Evolutionary conservation across 64 coral and sea anemone genomes (phyloP), one percentile per base, ranked within the genome.

Genomic region (Dendrophyllia cribrosa): DNA sequence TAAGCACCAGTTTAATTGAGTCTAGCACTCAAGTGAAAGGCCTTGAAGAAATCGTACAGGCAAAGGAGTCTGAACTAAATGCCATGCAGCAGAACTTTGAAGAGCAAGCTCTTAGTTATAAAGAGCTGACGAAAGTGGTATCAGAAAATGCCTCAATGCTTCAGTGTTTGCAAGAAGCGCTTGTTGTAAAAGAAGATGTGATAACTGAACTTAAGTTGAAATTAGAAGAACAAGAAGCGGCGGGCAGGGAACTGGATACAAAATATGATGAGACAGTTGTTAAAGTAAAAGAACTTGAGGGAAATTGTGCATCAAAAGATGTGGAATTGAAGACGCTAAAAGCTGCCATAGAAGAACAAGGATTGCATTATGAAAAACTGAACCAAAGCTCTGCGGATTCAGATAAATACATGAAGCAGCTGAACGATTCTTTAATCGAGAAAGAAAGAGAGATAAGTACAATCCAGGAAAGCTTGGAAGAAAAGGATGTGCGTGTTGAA

Each of bases 141-240:
- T 84, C 80, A 22, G 62, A 51, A 66, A 84, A n/a, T 67, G 63
- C 80, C 3, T 67, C 60, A 17, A 44, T 24, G 62, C 80, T 84
- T 67, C 9, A 84, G 6, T 19, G 20, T 34, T 67, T 84, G 21
- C 44, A 67, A 67, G 44, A 84, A 51, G 46, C 60, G 14, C 63
- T 84, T 21, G 44, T 51, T n/a, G 43, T 17, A 79, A 95, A 90
- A 59, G 93, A 98, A 59, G 34, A 70, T 45, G 89, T 89, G 43
- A 81, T 98, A 19, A 48, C 12, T 23, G 62, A 51, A 71, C 67
- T 98, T 21, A 93, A 91, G n/a, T 58, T 89, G 14, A 72, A 75
- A 24, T n/a, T 98, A n/a, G 68, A 86, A 79, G 59, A 93, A 53
- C 55, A 55, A 24, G 51, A 93, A 70, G 56, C 74, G 16, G 19